Evolutionary conservation across 2,888 invertebrate genomes (phyloP), one percentile per base, ranked within the genome.

Genomic region (Ornithoptera alexandrae): DNA sequence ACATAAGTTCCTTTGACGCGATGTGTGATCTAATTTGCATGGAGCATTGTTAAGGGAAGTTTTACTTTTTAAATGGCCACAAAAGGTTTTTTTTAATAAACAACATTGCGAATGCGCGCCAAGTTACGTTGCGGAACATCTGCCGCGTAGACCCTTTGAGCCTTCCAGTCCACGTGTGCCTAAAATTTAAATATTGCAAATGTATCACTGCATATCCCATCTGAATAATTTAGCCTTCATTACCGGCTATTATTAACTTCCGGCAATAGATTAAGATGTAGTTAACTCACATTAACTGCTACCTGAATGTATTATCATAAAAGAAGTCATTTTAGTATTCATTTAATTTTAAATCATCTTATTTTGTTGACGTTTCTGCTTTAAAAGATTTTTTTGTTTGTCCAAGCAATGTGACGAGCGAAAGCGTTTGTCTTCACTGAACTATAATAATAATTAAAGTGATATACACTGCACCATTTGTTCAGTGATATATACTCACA

Each of bases 51-150:
- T 80, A 87, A 87, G 85, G 83, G 80, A 82, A 86, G 84, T 87
- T 89, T 86, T 89, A 88, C 87, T 89, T 90, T 89, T 86, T 84
- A 89, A 92, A 91, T 89, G 81, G 89, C 91, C 92, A 92, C 92
- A 92, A 92, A 87, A 87, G 92, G 84, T 89, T 91, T 92, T 88
- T 81, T 90, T 87, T 86, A 87, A 88, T 89, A 88, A 90, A 88
- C 87, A 89, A 87, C 87, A 86, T 86, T 86, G 88, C 86, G 78
- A 85, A 84, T 84, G 84, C 82, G 82, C 81, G 82, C 83, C 77
- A 84, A 85, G 79, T 85, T 82, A 68, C 76, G 84, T 89, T 87
- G 76, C 88, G 85, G 88, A 90, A 91, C 92, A 92, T 92, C 92
- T 92, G 92, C 92, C 87, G 74, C 75, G 70, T 77, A 74, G 74